Evolutionary conservation across 2,888 invertebrate species (phyloP), one percentile per base, ranked within the genome.

Genomic region (Cosmia trapezina): DNA sequence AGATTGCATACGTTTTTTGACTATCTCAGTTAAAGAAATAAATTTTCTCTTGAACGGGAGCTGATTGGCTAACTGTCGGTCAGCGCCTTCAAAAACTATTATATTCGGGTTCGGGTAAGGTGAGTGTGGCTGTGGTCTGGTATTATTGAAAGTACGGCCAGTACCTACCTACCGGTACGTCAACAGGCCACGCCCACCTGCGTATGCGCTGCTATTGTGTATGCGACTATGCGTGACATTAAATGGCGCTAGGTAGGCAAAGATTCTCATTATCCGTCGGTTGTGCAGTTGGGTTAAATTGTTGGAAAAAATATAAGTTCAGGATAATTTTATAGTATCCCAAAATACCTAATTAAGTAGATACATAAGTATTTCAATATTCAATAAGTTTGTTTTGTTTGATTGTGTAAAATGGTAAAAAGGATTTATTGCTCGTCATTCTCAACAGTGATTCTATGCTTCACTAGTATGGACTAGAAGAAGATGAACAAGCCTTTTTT

Each of bases 31-130:
- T 41, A 2, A 9, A 17, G 72, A 49, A 72, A 70, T 14, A 47
- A 47, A 41, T 33, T 71, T 72, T 71, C 9, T 72, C 72, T 71
- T 60, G 71, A 71, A 49, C n/a, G 22, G 71, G 73, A 14, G 49
- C 11, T 49, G 59, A 33, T 4, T 33, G 57, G 41, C 12, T 1
- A 1, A 14, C 0, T 14, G 17, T 17, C 17, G 28, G 9, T 57
- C 43, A 73, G 33, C 61, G 19, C 73, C 71, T 19, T 51, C 1
- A 72, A 33, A 51, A 72, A 19, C 22, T 60, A 22, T 43, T 9
- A 11, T 11, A n/a, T n/a, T n/a, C n/a, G n/a, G n/a, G n/a, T 11
- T 49, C 11, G 11, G 9, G 11, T n/a, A n/a, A 17, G 17, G 17
- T n/a, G 49, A 19, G 49, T 37, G 2, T 37, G 37, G 4, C n/a